Percentiles rank a stretch among this genome's conserved stretches.
These are phyloP conservation scores for Molanna angustata DNA, from an alignment of 2,888 invertebrate genomes.

Conservation along the genomic window DNA sequence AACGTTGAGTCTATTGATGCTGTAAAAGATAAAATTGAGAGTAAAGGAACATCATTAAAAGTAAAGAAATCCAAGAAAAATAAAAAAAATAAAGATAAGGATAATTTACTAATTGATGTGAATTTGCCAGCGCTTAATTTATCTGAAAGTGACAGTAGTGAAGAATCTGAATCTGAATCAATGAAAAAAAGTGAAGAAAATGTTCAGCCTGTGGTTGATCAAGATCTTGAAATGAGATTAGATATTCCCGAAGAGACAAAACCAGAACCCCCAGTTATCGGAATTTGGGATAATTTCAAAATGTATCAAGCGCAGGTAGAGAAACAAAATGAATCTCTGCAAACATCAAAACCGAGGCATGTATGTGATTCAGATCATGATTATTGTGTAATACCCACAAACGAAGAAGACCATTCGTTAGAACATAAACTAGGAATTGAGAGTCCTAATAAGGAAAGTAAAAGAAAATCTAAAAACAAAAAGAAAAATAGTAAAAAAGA, in stretches of 20 bases:
- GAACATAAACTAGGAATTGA: conserved; percentile 32
- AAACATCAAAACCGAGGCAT: conserved; percentile 52
- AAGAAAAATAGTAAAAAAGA: conserved; percentile 43
- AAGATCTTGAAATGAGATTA: conserved; percentile 34
- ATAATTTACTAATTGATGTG: conserved; percentile 50
- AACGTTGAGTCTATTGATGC: conserved; percentile 29
- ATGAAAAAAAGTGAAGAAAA: conserved; percentile 13
- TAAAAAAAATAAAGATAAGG: conserved; percentile 51
- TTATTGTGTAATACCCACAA: conserved; percentile 61
- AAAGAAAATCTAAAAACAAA: conserved; percentile 47
- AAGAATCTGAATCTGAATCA: conserved; percentile 48
- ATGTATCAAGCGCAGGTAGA: conserved; percentile 70
- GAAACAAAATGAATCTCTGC: conserved; percentile 51
- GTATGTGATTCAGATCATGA: conserved; percentile 72
- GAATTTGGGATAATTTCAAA: conserved; percentile 76
- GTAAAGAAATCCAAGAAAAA: conserved; percentile 41
- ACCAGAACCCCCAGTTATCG: conserved; percentile 62
- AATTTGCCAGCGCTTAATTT: conserved; percentile 79
- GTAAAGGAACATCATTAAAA: conserved; percentile 28
- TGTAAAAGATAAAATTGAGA: conserved; percentile 24
- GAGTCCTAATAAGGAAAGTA: conserved; percentile 38
- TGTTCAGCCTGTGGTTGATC: conserved; percentile 12
- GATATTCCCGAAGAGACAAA: conserved; percentile 48
- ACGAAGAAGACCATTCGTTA: conserved; percentile 35
- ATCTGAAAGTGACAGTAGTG: conserved; percentile 80